Conservation (phyloP, 2,797 vertebrate species). For the Smutsia gigantea region DNA sequence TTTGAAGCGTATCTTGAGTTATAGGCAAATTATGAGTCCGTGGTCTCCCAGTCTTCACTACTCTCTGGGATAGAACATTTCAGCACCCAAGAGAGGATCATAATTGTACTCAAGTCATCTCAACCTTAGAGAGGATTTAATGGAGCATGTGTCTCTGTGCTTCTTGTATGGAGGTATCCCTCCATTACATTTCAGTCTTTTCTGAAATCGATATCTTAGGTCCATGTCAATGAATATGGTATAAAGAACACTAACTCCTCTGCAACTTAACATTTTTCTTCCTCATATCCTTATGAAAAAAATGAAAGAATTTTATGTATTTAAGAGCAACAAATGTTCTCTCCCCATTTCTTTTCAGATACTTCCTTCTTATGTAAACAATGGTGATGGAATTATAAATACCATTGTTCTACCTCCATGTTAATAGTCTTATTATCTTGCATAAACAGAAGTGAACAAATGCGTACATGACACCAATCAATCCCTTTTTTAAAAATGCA, state of each 20-base stretch:
- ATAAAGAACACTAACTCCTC: constrained; percentile 73
- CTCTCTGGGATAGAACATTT: neutral
- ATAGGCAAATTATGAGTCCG: neutral
- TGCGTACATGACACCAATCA: constrained; percentile 87
- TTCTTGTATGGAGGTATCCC: neutral
- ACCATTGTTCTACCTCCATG: constrained; percentile 86
- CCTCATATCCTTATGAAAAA: constrained; percentile 75
- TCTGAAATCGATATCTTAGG: constrained; percentile 79
- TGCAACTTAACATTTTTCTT: constrained; percentile 71
- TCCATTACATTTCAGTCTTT: constrained; percentile 32
- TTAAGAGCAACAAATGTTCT: constrained; percentile 80
- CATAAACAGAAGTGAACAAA: constrained; percentile 86
- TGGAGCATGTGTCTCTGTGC: neutral
- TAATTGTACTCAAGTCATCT: neutral
- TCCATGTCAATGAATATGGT: constrained; percentile 73
- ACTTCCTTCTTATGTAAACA: constrained; percentile 85
- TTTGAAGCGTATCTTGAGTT: neutral
- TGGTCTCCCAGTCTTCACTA: neutral
- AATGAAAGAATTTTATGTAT: constrained; percentile 79
- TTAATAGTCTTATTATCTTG: constrained; percentile 88
- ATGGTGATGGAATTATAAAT: constrained; percentile 86
- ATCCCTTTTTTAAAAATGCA: constrained; percentile 80
- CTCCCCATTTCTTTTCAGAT: constrained; percentile 75
- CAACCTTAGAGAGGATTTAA: neutral
- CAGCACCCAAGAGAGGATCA: neutral